phyloP scores from a whole-genome alignment of 2,113 vertebrate genomes.

The Uria lomvia region DNA sequence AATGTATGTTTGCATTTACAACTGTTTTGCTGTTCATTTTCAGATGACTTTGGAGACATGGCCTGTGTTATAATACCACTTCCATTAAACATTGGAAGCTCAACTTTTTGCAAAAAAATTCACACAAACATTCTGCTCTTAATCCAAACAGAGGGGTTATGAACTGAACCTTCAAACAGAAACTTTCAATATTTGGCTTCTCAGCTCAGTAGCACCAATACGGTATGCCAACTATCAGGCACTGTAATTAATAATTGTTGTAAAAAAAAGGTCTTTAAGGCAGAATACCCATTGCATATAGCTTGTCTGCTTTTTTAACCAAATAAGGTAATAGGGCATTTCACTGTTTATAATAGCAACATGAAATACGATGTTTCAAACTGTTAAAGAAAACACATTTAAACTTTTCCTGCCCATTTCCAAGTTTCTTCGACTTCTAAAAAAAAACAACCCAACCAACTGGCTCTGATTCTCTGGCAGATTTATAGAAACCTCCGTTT shows the following conservation, averaged over 20 bases:
- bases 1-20: conserved; percentile 41
- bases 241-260: conserved; percentile 65
- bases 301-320: conserved; percentile 68
- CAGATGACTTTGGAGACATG: conserved; percentile 45
- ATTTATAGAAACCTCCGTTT: conserved; percentile 44
- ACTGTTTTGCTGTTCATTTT: conserved; percentile 34
- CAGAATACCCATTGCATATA: conserved; percentile 53
- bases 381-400: conserved; percentile 56
- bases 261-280: conserved; percentile 19
- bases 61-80: conserved; percentile 58
- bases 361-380: conserved; percentile 49
- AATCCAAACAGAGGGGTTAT: conserved; percentile 35
- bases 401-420: conserved; percentile 23
- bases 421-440: not conserved
- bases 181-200: conserved; percentile 55
- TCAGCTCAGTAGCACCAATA: conserved; percentile 64
- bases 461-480: conserved; percentile 3
- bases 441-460: not conserved
- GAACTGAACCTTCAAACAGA: conserved; percentile 63
- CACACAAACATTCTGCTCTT: conserved; percentile 36
- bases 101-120: conserved; percentile 4
- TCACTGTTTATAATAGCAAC: conserved; percentile 72
- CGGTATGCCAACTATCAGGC: conserved; percentile 34
- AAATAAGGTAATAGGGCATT: conserved; percentile 78
- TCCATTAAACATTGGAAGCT: conserved; percentile 66